Evolutionary conservation across 2,888 invertebrate genomes (phyloP), one percentile per base, ranked within the genome.

Genomic region (Papilio demoleus): DNA sequence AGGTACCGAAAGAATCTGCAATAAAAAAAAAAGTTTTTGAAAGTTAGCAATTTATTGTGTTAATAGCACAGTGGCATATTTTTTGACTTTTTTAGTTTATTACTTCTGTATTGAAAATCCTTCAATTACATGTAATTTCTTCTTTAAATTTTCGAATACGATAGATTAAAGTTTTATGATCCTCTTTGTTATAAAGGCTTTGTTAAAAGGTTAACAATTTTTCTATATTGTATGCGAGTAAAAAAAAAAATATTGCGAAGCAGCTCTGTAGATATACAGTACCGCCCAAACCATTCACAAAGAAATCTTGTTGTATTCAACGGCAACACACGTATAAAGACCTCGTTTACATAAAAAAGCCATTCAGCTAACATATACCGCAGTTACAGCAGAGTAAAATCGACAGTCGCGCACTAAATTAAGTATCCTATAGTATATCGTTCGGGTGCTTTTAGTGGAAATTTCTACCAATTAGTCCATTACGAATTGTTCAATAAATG

Each of bases 301-400:
- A 82, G 80, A 81, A 82, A 81, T 81, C 79, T 75, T 75, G 68
- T 70, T 70, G 73, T 72, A 73, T 71, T 58, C 61, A 68, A 70
- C 70, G 70, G 71, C 75, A 74, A 72, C 72, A 73, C 71, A 74
- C 73, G 71, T 74, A 74, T 75, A 72, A 60, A 68, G 61, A 70
- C 53, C 70, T 79, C 77, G 79, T 88, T 87, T 82, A 85, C 88
- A 88, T 88, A 87, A 78, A 81, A 83, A 84, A 80, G 75, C 83
- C 71, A 83, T 85, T 81, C 70, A 19, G 73, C 63, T 78, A 79
- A 77, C 79, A 77, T 78, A 80, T 76, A 77, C 76, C 74, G 77
- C 78, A 74, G 77, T 79, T 78, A 77, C 67, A 70, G 73, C 74
- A 60, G 65, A 72, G 71, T 73, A 69, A 72, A 76, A 80, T 78